Base-by-base conservation (phyloP, 2,888 invertebrate species). In the Zhengitettix transpicula region DNA sequence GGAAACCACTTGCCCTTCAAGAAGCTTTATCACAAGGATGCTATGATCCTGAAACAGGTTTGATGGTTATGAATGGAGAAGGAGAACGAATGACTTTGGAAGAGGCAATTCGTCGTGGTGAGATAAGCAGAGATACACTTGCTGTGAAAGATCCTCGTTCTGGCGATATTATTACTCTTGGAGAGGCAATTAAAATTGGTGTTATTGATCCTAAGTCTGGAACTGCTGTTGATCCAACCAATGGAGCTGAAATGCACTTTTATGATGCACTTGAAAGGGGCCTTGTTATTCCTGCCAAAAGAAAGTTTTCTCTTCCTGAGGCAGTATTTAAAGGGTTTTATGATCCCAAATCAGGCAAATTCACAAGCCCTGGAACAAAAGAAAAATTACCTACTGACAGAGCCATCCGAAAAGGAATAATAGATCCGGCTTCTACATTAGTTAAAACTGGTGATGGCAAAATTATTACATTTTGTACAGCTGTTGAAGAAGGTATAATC, bases 261-360 rank as follows among this genome's bases (percentile, higher is more conserved):
- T 83, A 82, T 51, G 91, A 93, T 69, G 94, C 95, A 3, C 80
- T 89, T 42, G 88, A 89, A 66, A 82, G 86, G 58, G 90, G 91
- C 40, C 75, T 91, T 42, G 82, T 92, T 57, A 80, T 91, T 9
- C 87, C 89, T 10, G 85, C 89, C 52, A 88, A 89, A 70, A 83
- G 85, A 58, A 88, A 87, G 71, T 83, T 90, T 64, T 89, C 89
- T 62, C 76, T 93, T 41, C 88, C 89, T 0, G 91, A 92, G 74
- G 93, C 93, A 1, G 85, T 94, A n/a, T 87, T 87, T 68, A 87
- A 89, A 73, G 92, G 92, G n/a, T 82, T 89, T 64, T 93, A 92
- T 69, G 90, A 95, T 75, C 85, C 88, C 0, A 81, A 82, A 67
- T 84, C 87, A 44, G 92, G 93, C 55, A 83, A 87, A 68, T 88